Conservation (phyloP, 2,888 invertebrate species). For the Drosophila testacea region DNA sequence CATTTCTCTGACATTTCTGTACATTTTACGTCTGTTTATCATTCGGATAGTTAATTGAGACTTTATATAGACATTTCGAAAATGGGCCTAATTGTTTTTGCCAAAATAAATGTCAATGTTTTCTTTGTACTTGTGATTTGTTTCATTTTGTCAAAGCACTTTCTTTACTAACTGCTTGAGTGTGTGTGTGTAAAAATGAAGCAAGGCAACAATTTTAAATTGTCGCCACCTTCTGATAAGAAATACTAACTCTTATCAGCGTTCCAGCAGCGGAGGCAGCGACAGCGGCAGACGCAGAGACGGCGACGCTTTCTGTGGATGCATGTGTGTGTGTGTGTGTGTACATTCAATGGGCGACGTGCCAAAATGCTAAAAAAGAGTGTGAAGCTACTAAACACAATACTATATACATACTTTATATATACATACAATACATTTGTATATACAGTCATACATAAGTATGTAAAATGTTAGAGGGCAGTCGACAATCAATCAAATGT, state of each 20-base stretch:
- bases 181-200: constrained; percentile 6
- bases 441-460: background rate
- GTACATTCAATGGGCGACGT: constrained; percentile 40
- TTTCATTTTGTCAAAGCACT: no score
- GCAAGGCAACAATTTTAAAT: constrained; percentile 37
- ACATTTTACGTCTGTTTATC: no score
- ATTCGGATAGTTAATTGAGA: no score
- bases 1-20: no score
- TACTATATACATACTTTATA: background rate
- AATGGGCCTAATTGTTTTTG: no score
- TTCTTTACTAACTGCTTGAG: background rate
- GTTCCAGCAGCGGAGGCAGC: background rate
- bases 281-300: constrained; percentile 51
- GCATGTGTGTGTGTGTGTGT: no score
- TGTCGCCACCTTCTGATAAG: constrained; percentile 56
- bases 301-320: constrained; percentile 19
- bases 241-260: constrained; percentile 49
- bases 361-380: constrained; percentile 44
- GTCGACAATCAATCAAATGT: constrained; percentile 61
- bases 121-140: no score
- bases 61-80: no score
- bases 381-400: constrained; percentile 9
- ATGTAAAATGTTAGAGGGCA: constrained; percentile 30
- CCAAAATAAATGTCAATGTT: no score
- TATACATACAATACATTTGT: background rate